Base-by-base conservation (phyloP, 2,888 invertebrate genomes). In the Drosophila nr. perissopoda region DNA sequence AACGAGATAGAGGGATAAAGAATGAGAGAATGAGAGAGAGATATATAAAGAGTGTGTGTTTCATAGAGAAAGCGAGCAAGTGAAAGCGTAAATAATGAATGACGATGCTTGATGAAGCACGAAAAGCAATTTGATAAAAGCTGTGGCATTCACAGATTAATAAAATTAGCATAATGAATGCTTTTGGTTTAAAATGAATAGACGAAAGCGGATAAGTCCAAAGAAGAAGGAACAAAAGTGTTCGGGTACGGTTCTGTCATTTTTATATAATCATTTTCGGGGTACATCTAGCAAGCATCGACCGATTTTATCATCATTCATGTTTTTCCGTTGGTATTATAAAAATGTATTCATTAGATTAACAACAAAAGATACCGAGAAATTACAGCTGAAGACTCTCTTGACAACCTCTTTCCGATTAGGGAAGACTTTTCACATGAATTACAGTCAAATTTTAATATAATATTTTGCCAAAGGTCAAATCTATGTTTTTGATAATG, bases 151-250 rank as follows among this genome's bases (percentile, higher is more conserved):
- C 56, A 45, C 69, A 76, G 71, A 72, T 71, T 67, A 80, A 60
- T 45, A 40, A 78, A 73, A 83, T 83, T 87, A 78, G 59, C 72
- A 82, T 77, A 85, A 82, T 79, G 73, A 87, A 80, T 75, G 69
- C 71, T 75, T 74, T 45, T 65, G 73, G 64, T 66, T 60, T 63
- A 31, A 70, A 79, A 72, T 76, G 65, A 84, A 74, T 78, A 56
- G 73, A 69, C 33, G 33, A 68, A 38, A 60, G 29, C 72, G 21
- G 48, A 53, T 61, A 49, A 52, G 58, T 25, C 29, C 29, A n/a
- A 33, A 29, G 25, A 18, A 21, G 18, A 25, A 42, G 48, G 68
- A 25, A 45, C 52, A 33, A 48, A 61, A 34, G 33, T 3, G 45
- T 36, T 49, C 34, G 16, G 2, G 0, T 45, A 40, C 18, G 21